Evolutionary conservation across 2,888 invertebrate genomes (phyloP).

Genomic region (Dasypolia templi): DNA sequence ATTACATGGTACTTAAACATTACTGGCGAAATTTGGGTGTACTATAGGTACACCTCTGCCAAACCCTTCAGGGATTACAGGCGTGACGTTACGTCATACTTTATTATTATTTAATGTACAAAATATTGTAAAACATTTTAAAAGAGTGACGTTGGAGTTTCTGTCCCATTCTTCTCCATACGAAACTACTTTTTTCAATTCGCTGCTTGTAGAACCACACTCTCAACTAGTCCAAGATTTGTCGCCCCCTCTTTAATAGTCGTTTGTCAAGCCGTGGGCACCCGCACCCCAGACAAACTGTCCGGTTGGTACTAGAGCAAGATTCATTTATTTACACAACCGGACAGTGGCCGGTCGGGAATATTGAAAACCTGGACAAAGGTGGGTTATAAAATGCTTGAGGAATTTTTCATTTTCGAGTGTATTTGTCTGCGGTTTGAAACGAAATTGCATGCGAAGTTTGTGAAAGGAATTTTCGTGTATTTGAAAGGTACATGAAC

Average conservation of each 20-base stretch:
- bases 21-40: too few species aligned
- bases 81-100: too few species aligned
- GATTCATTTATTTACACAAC: conserved; percentile 52
- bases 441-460: conserved; percentile 5
- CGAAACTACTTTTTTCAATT: neutral
- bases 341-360: conserved; percentile 23
- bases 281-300: conserved; percentile 22
- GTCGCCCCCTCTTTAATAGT: conserved; percentile 48
- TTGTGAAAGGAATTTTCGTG: conserved; percentile 3
- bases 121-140: too few species aligned
- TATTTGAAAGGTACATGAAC: neutral
- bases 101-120: too few species aligned
- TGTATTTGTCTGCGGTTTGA: neutral
- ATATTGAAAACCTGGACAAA: conserved; percentile 43
- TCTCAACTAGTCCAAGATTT: conserved; percentile 20
- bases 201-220: conserved; percentile 17
- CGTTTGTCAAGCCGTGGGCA: conserved; percentile 37
- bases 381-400: conserved; percentile 38
- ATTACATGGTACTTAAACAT: too few species aligned
- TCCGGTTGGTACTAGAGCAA: conserved; percentile 8
- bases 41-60: too few species aligned
- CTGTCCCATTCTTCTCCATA: too few species aligned
- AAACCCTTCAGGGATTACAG: too few species aligned
- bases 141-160: too few species aligned
- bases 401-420: conserved; percentile 30